phyloP scores from a whole-genome alignment of 1,140 invertebrate species.

The Cotesia typhae region DNA sequence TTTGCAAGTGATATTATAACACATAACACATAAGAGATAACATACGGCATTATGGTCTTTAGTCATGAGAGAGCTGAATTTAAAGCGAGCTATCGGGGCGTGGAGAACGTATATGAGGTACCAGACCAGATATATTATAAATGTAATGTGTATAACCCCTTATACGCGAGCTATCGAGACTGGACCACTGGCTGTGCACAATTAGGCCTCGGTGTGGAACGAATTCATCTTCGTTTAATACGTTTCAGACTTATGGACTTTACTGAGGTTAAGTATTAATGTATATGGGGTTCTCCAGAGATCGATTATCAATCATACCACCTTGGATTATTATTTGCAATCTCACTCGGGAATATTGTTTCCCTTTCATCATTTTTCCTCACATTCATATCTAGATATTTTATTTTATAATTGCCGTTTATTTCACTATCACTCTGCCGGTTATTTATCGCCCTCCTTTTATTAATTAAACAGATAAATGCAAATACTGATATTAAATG shows the following conservation, averaged over 20 bases:
- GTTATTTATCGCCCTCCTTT: too few relatives aligned
- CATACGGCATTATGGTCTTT: too few relatives aligned
- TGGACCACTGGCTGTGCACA: conserved; percentile 59
- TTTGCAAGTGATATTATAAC: conserved; percentile 24
- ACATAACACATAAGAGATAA: not conserved
- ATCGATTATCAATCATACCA: conserved; percentile 58
- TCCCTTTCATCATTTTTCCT: too few relatives aligned
- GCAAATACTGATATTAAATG: too few relatives aligned
- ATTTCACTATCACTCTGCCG: too few relatives aligned
- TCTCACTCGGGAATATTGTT: too few relatives aligned
- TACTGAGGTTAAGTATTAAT: too few relatives aligned
- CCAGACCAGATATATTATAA: not conserved
- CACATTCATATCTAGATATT: too few relatives aligned
- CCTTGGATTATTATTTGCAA: conserved; percentile 5
- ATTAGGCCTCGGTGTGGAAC: conserved; percentile 56
- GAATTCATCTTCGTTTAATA: conserved; percentile 56
- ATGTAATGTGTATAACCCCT: conserved; percentile 1
- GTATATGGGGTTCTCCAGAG: conserved; percentile 25
- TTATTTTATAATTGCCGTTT: too few relatives aligned
- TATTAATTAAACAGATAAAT: too few relatives aligned
- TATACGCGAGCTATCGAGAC: not conserved
- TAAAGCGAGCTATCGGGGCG: not conserved
- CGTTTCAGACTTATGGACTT: conserved; percentile 43
- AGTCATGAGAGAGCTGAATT: too few relatives aligned
- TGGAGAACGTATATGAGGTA: conserved; percentile 1